phyloP scores from a whole-genome alignment of 2,888 invertebrate species.

The Drosophila peninsularis region DNA sequence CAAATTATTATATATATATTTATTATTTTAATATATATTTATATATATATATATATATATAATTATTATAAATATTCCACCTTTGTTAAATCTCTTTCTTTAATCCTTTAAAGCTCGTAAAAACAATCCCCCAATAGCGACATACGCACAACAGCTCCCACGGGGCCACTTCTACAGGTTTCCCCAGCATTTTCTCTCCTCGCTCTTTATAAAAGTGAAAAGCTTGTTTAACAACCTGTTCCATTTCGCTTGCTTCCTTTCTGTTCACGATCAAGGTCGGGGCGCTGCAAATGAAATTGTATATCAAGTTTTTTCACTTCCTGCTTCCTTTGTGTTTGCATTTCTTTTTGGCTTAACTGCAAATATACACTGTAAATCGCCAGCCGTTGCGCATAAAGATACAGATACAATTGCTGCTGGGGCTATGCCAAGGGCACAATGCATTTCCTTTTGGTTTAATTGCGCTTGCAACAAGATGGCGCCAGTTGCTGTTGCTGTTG shows the following conservation, averaged over 20 bases:
- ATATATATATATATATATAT: too few species aligned
- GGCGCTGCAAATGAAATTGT: neutral
- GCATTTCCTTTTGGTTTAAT: constrained; percentile 70
- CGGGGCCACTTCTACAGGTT: neutral
- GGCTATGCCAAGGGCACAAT: constrained; percentile 33
- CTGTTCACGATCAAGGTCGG: constrained; percentile 12
- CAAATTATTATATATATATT: too few species aligned
- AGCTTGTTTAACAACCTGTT: neutral
- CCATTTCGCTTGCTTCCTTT: neutral
- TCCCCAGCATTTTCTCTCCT: neutral
- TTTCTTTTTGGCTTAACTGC: constrained; percentile 44
- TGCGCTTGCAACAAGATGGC: constrained; percentile 65
- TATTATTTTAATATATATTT: too few species aligned
- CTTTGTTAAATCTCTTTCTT: neutral
- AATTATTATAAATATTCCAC: too few species aligned
- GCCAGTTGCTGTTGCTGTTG: constrained; percentile 14
- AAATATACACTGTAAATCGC: constrained; percentile 47
- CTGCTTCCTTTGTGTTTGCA: neutral
- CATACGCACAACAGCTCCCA: accelerated
- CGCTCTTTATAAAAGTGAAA: neutral
- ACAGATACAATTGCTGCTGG: constrained; percentile 42
- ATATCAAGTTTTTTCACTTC: constrained; percentile 13
- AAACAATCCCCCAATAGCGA: neutral
- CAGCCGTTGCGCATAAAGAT: constrained; percentile 23
- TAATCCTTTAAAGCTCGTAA: neutral